phyloP scores from a whole-genome alignment of 2,113 vertebrate species.

The Mustelus asterias region DNA sequence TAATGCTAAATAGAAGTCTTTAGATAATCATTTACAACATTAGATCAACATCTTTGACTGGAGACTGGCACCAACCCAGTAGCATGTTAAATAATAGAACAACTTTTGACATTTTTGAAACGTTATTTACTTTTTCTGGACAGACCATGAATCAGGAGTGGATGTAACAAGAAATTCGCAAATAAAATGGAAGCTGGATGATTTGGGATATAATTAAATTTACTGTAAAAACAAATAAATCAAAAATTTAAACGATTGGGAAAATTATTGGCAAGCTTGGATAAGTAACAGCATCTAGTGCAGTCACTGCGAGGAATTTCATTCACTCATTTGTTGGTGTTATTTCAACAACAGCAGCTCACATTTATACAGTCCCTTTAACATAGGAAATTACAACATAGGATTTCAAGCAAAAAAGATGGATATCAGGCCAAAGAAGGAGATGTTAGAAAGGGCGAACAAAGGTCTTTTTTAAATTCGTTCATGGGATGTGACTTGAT shows the following conservation, averaged over 20 bases:
- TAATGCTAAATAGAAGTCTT: not conserved
- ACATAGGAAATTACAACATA: no score
- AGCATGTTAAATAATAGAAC: not conserved
- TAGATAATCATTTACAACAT: conserved; percentile 5
- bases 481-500: no score
- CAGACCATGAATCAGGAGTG: not conserved
- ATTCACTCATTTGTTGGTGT: not conserved
- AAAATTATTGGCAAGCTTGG: not conserved
- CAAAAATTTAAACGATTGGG: not conserved
- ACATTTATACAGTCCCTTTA: no score
- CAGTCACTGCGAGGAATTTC: not conserved
- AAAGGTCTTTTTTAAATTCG: no score
- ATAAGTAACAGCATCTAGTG: not conserved
- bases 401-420: no score
- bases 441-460: no score
- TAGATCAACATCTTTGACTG: not conserved
- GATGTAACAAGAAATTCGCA: not conserved
- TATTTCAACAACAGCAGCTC: no score
- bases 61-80: not conserved
- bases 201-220: not conserved
- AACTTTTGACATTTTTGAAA: not conserved
- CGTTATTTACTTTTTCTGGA: not conserved
- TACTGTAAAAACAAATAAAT: not conserved
- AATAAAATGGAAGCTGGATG: not conserved
- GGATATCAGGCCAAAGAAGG: no score